Evolutionary conservation across 1,140 invertebrate genomes (phyloP), one percentile per base, ranked within the genome.

Genomic region (Metopolophium dirhodum): DNA sequence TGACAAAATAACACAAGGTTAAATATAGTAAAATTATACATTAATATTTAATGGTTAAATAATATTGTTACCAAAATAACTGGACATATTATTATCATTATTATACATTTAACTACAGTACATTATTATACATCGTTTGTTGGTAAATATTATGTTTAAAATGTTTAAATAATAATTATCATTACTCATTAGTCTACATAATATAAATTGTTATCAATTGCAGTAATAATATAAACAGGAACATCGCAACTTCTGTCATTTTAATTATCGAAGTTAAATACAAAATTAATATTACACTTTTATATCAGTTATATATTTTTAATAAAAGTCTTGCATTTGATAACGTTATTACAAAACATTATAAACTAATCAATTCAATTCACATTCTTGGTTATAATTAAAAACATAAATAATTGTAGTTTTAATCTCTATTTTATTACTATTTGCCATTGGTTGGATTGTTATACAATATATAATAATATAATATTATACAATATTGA

Each of bases 21-120:
- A 45, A 90, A 90, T 57, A 30, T 54, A 57, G 23, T 57, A 41
- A 57, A 61, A 35, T 89, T 54, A 54, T 23, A 88, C 57, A 37
- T 90, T 37, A 23, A 20, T 54, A 22, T 54, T 54, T 54, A 47
- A 88, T 88, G 18, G 61, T 77, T n/a, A n/a, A n/a, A 49, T 88
- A 88, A 88, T 86, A 86, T 86, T 23, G n/a, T 47, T 54, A 88
- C 87, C n/a, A 51, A 88, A 88, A 88, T 88, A 88, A 88, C 41
- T 88, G 87, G 18, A n/a, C 51, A 47, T n/a, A n/a, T 83, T 35
- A 83, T 41, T 83, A 37, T 77, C 30, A 35, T 77, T 41, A 41
- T 41, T 41, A 41, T 37, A n/a, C 30, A 68, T 68, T 68, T n/a
- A 68, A 68, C 30, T 37, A 37, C 7, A 37, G 35, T 83, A 20